Evolutionary conservation across 2,888 invertebrate genomes (phyloP).

Genomic region (Thecophora atra): DNA sequence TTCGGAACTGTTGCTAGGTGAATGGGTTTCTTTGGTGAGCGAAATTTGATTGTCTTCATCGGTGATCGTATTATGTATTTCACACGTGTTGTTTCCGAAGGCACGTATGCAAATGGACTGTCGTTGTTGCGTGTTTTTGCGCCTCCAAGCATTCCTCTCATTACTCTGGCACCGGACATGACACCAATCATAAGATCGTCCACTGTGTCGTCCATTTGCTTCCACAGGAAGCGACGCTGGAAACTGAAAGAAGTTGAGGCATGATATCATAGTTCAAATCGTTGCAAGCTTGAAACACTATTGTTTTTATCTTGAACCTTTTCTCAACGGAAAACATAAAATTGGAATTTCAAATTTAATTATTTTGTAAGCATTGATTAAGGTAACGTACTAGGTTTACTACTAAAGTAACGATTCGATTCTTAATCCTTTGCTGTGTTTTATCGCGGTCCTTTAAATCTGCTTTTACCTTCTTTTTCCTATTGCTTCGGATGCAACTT

Average conservation of each 20-base stretch:
- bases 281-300: too few relatives aligned
- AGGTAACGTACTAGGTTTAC: too few relatives aligned
- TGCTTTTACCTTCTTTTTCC: slow-evolving; percentile 6
- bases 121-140: slow-evolving; percentile 39
- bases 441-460: too few relatives aligned
- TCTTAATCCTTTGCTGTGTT: neutral
- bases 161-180: slow-evolving; percentile 55
- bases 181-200: slow-evolving; percentile 56
- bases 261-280: neutral
- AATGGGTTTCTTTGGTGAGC: slow-evolving; percentile 55
- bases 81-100: slow-evolving; percentile 57
- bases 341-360: too few relatives aligned
- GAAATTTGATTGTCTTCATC: slow-evolving; percentile 58
- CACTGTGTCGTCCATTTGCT: slow-evolving; percentile 61
- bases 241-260: slow-evolving; percentile 50
- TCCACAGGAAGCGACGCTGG: slow-evolving; percentile 65
- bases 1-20: slow-evolving; percentile 51
- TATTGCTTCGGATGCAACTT: neutral
- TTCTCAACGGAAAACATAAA: too few relatives aligned
- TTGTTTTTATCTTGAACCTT: too few relatives aligned
- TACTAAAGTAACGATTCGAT: too few relatives aligned
- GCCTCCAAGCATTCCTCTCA: slow-evolving; percentile 57
- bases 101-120: slow-evolving; percentile 51
- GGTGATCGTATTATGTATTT: slow-evolving; percentile 60
- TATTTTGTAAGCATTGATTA: too few relatives aligned